Base-by-base conservation (phyloP, 2,888 invertebrate species). In the Epinotia demarniana region DNA sequence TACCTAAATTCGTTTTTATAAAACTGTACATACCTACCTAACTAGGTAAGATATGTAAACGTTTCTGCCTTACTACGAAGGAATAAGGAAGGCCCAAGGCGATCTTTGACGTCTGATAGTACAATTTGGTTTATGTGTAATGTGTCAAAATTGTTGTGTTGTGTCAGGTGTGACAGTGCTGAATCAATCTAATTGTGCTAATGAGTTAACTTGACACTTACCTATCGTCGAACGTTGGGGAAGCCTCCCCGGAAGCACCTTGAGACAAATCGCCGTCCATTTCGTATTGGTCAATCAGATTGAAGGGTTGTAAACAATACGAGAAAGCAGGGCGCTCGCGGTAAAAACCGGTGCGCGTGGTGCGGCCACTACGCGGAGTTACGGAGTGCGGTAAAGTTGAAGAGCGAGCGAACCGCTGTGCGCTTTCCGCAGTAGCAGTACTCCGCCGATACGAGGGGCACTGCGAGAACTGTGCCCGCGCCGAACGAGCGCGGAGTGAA, bases 241-340 rank as follows among this genome's bases (percentile, higher is more conserved):
- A 89, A 78, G 79, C 87, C 68, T 89, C 90, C 77, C 92, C 90
- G 76, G 93, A 92, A 80, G 83, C 89, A 79, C 82, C 87, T 81
- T 89, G 92, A 79, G 92, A 92, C 81, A 89, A 78, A 81, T 92
- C 91, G 79, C 87, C 89, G 81, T 92, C 93, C 92, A 93, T 92
- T 43, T 75, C 77, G 78, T 77, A 46, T 39, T 58, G 58, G 57
- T 75, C 57, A 64, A 23, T 68, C 71, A 70, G 75, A n/a, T 39
- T 61, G 39, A 46, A 60, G 57, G 60, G 57, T 55, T 27, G 82
- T 82, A 83, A 79, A 80, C 80, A 80, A 78, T 78, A 83, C 77
- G 80, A 80, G 81, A 87, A 79, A 83, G 79, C 72, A 27, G 60
- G 70, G 58, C 39, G 81, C 86, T 84, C 89, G 82, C 87, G 85